Evolutionary conservation across 2,888 invertebrate species (phyloP).

Genomic region (Masnerella sp.): DNA sequence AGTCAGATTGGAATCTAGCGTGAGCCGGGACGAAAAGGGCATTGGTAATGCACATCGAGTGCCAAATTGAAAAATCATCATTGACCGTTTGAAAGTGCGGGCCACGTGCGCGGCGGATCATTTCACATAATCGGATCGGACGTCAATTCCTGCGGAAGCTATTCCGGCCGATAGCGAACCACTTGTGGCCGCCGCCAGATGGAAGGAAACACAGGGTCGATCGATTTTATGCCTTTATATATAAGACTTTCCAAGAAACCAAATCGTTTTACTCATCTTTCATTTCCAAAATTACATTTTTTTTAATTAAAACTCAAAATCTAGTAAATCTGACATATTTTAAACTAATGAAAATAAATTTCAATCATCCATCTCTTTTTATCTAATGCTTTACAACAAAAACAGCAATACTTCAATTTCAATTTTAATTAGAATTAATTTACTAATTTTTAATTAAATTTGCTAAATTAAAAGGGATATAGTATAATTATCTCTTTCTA

Average conservation of each 20-base stretch:
- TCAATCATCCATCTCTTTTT: too few species aligned
- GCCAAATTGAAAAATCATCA: constrained; percentile 49
- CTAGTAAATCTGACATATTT: too few species aligned
- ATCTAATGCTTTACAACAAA: too few species aligned
- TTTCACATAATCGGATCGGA: constrained; percentile 54
- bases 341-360: too few species aligned
- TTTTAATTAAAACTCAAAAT: too few species aligned
- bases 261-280: constrained; percentile 25
- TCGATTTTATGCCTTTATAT: constrained; percentile 44
- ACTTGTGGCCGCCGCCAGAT: constrained; percentile 52
- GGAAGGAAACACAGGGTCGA: constrained; percentile 16
- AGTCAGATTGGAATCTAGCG: too few species aligned
- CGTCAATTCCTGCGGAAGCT: constrained; percentile 45
- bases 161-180: constrained; percentile 46
- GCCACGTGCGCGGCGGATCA: constrained; percentile 52
- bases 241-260: constrained; percentile 19
- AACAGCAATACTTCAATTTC: too few species aligned
- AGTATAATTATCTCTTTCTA: too few species aligned
- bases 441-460: too few species aligned
- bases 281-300: constrained; percentile 7
- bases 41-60: constrained; percentile 27
- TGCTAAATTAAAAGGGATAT: too few species aligned
- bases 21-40: too few species aligned
- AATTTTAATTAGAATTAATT: too few species aligned
- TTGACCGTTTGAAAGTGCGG: constrained; percentile 42